Percentiles rank a stretch among this genome's conserved stretches.
phyloP scores from a whole-genome alignment of 2,797 vertebrate species.

The Oryzias sinensis region DNA sequence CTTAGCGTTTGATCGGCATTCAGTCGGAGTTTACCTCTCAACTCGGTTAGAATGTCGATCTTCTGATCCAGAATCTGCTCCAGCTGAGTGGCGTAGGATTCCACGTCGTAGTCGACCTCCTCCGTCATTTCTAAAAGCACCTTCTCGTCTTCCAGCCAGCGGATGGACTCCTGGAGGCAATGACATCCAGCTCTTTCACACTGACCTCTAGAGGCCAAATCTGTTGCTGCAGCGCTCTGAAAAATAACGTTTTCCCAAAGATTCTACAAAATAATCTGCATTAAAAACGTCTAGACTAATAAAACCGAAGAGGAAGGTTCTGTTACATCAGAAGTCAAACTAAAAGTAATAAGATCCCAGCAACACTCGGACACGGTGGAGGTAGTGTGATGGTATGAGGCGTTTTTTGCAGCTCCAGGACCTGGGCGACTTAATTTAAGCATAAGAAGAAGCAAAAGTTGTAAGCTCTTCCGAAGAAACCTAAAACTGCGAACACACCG shows the following conservation, averaged over 20 bases:
- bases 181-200: slow-evolving; percentile 4
- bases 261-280: too few species aligned
- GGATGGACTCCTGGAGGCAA: slow-evolving; percentile 87
- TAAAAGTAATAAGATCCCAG: too few species aligned
- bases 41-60: slow-evolving; percentile 90
- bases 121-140: slow-evolving; percentile 95
- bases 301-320: too few species aligned
- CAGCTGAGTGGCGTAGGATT: slow-evolving; percentile 90
- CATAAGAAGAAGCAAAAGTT: too few species aligned
- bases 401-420: too few species aligned
- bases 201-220: slow-evolving; percentile 2
- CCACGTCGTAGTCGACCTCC: slow-evolving; percentile 97
- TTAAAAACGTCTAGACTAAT: too few species aligned
- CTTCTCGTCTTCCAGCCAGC: slow-evolving; percentile 96
- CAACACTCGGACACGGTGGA: too few species aligned
- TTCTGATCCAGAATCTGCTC: slow-evolving; percentile 96
- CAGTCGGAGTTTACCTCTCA: slow-evolving; percentile 79
- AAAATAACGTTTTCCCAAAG: not conserved
- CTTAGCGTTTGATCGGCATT: not conserved
- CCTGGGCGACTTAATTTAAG: too few species aligned
- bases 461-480: not conserved
- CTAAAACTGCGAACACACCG: too few species aligned
- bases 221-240: not conserved
- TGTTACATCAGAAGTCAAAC: too few species aligned
- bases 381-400: too few species aligned